Percentiles rank a stretch among this genome's conserved stretches.
Evolutionary conservation across 2,888 invertebrate species (phyloP).

Genomic region (Allophyes oxyacanthae): DNA sequence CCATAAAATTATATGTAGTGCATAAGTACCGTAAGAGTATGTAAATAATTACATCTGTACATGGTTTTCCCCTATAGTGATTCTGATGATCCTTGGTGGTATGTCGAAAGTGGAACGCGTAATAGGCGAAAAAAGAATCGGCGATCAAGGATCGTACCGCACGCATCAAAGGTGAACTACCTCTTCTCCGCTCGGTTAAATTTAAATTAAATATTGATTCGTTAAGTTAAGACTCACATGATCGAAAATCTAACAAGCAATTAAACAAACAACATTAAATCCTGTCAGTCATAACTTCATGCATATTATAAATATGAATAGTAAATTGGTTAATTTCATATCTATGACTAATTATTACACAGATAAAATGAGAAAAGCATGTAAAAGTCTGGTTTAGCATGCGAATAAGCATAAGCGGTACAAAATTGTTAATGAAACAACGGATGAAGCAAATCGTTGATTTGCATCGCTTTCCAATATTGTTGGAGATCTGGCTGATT

Average conservation of each 20-base stretch:
- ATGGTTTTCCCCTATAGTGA: too few relatives aligned
- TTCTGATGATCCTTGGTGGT: too few relatives aligned
- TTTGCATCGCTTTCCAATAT: constrained; percentile 40
- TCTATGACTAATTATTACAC: constrained; percentile 21
- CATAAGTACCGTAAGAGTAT: too few relatives aligned
- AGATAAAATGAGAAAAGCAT: constrained; percentile 14
- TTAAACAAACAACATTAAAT: constrained; percentile 5
- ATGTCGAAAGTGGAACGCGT: too few relatives aligned
- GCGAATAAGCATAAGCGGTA: constrained; percentile 7
- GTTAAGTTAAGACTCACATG: not conserved
- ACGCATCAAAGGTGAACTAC: not conserved
- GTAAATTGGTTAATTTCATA: constrained; percentile 9
- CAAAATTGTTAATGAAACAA: constrained; percentile 25
- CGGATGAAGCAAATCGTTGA: constrained; percentile 11
- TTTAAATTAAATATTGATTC: not conserved
- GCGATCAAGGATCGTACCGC: too few relatives aligned
- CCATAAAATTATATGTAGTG: too few relatives aligned
- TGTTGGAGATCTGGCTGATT: constrained; percentile 7
- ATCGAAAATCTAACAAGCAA: constrained; percentile 1
- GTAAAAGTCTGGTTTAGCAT: constrained; percentile 6
- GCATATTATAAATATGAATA: constrained; percentile 11
- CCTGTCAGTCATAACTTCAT: constrained; percentile 7
- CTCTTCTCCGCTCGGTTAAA: not conserved
- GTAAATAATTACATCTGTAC: too few relatives aligned
- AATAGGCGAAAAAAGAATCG: too few relatives aligned